phyloP scores from a whole-genome alignment of 1,140 invertebrate genomes.

The Pseudomyrmex concolor region DNA sequence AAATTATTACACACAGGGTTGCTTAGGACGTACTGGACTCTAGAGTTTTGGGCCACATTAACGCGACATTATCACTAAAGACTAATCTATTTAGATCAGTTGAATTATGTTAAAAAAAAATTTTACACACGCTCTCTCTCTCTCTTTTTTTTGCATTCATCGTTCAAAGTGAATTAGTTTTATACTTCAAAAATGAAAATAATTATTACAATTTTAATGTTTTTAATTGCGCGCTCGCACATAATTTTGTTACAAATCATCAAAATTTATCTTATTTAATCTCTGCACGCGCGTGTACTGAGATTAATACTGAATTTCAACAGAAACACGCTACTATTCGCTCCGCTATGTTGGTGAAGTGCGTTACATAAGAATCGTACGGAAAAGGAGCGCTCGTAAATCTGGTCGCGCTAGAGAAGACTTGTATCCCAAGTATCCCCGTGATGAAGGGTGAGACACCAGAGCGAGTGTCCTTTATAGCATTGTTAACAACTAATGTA shows the following conservation, averaged over 20 bases:
- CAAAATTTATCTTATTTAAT: conserved; percentile 1
- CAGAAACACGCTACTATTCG: conserved; percentile 19
- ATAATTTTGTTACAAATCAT: too few relatives aligned
- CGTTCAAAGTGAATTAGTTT: too few relatives aligned
- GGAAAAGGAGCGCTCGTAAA: conserved; percentile 80
- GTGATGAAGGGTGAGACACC: conserved; percentile 69
- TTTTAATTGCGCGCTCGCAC: too few relatives aligned
- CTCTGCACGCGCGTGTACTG: neutral
- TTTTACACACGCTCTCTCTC: neutral
- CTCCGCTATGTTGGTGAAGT: conserved; percentile 54
- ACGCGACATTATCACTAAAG: conserved; percentile 55
- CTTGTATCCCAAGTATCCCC: conserved; percentile 1
- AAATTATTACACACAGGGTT: conserved; percentile 81
- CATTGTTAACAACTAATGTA: conserved; percentile 86
- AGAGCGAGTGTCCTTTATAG: conserved; percentile 84
- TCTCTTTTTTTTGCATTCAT: too few relatives aligned
- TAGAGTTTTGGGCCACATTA: conserved; percentile 34
- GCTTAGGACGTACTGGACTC: conserved; percentile 72
- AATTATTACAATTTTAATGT: too few relatives aligned
- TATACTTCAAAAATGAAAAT: too few relatives aligned
- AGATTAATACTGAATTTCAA: neutral
- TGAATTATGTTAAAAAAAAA: conserved; percentile 32
- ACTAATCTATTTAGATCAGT: conserved; percentile 39
- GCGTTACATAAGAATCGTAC: conserved; percentile 78
- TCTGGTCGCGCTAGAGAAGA: conserved; percentile 71